These are phyloP conservation scores for Rhabdophis nuchalis DNA, from an alignment of 2,797 vertebrate species.

Conservation along the genomic window DNA sequence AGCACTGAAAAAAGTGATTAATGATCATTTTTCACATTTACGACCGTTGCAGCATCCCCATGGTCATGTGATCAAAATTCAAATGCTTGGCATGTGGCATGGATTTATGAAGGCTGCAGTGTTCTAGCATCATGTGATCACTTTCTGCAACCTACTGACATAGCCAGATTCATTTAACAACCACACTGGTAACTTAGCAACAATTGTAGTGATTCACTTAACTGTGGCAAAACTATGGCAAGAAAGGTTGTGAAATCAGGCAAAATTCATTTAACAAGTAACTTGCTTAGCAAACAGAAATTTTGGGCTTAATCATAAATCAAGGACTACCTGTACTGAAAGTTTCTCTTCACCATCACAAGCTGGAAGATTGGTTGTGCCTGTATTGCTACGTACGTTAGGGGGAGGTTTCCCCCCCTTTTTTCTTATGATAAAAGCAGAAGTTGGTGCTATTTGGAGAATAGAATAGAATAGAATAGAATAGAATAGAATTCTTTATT, in stretches of 20 bases:
- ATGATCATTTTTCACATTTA: too few relatives aligned
- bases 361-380: neutral
- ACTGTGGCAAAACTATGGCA: neutral
- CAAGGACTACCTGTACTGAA: neutral
- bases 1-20: too few relatives aligned
- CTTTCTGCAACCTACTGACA: neutral
- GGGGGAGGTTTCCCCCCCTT: neutral
- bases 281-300: neutral
- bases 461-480: too few relatives aligned
- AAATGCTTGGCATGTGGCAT: too few relatives aligned
- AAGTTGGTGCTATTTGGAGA: neutral
- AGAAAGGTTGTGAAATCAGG: neutral
- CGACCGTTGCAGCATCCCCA: too few relatives aligned
- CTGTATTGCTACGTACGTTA: neutral
- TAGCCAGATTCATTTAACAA: neutral
- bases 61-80: too few relatives aligned
- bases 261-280: neutral
- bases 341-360: neutral
- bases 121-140: too few relatives aligned
- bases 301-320: neutral
- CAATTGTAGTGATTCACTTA: neutral
- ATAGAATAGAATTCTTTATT: too few relatives aligned
- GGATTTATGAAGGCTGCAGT: too few relatives aligned
- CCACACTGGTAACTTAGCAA: neutral
- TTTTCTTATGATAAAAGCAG: neutral